Conservation (phyloP, 2,797 vertebrate genomes). For the Zalophus californianus region DNA sequence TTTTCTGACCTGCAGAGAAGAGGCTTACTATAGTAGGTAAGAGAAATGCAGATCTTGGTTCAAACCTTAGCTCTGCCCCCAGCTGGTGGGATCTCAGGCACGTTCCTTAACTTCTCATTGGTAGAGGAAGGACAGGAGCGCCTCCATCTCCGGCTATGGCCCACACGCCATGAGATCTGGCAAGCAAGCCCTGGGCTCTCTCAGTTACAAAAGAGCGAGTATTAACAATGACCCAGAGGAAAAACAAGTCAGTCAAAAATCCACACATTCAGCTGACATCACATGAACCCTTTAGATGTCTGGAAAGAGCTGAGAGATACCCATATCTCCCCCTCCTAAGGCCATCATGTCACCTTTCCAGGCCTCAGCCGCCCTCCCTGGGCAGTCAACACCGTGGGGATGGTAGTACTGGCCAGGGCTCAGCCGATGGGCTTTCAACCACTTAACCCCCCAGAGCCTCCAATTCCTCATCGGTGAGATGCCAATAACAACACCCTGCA, state of each 20-base stretch:
- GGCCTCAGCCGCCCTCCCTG: not conserved
- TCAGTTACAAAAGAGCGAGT: not conserved
- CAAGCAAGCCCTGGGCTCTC: not conserved
- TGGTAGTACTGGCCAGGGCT: too few species aligned
- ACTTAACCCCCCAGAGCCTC: not conserved
- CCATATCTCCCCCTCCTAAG: not conserved
- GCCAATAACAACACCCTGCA: not conserved
- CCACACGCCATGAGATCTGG: not conserved
- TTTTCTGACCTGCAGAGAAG: not conserved
- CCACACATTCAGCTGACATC: not conserved
- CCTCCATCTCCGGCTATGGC: not conserved
- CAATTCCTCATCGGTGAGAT: not conserved
- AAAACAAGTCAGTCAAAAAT: slow-evolving; percentile 15
- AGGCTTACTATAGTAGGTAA: not conserved
- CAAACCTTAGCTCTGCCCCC: not conserved
- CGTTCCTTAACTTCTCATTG: not conserved
- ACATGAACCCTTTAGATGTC: not conserved
- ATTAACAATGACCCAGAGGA: not conserved
- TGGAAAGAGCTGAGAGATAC: not conserved
- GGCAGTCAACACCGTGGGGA: too few species aligned
- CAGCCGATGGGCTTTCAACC: not conserved
- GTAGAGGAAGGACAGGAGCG: not conserved
- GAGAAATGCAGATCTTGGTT: not conserved
- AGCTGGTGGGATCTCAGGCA: not conserved
- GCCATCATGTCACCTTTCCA: not conserved